phyloP scores from a whole-genome alignment of 1,140 invertebrate genomes.

The Trigoniulus corallinus region DNA sequence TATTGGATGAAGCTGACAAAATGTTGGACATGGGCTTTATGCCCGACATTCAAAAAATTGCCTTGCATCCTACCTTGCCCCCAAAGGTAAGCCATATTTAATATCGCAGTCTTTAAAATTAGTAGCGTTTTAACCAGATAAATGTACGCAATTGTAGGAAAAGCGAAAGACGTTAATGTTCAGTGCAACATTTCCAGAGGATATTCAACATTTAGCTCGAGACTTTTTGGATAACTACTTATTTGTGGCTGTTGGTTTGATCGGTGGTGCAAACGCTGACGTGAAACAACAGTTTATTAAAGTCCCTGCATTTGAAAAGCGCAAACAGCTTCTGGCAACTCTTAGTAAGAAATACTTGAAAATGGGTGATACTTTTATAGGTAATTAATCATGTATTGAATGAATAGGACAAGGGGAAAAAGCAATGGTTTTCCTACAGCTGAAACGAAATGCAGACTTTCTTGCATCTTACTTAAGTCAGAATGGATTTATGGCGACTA shows the following conservation, averaged over 20 bases:
- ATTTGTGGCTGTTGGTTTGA: slow-evolving; percentile 66
- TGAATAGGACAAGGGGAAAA: too few relatives aligned
- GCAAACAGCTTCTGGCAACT: slow-evolving; percentile 48
- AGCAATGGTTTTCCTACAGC: slow-evolving; percentile 77
- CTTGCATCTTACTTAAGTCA: slow-evolving; percentile 56
- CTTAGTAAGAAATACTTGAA: slow-evolving; percentile 1
- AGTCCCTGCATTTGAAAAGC: slow-evolving; percentile 55
- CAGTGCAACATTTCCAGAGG: slow-evolving; percentile 74
- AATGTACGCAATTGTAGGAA: slow-evolving; percentile 26
- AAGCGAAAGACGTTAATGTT: slow-evolving; percentile 76
- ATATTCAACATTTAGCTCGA: slow-evolving; percentile 57
- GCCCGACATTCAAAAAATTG: slow-evolving; percentile 52
- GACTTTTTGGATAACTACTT: slow-evolving; percentile 59
- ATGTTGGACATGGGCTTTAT: slow-evolving; percentile 90
- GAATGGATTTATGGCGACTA: slow-evolving; percentile 52
- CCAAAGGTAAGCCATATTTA: slow-evolving; percentile 28
- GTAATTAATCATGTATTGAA: too few relatives aligned
- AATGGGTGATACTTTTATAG: slow-evolving; percentile 2
- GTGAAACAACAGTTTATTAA: slow-evolving; percentile 67
- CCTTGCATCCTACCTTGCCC: slow-evolving; percentile 56
- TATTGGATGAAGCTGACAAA: slow-evolving; percentile 92
- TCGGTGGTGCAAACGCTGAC: slow-evolving; percentile 78
- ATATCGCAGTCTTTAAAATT: background rate
- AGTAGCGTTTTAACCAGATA: background rate
- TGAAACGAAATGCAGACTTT: slow-evolving; percentile 76